Conservation (phyloP, 2,113 vertebrate genomes). For the Gymnobelideus leadbeateri region DNA sequence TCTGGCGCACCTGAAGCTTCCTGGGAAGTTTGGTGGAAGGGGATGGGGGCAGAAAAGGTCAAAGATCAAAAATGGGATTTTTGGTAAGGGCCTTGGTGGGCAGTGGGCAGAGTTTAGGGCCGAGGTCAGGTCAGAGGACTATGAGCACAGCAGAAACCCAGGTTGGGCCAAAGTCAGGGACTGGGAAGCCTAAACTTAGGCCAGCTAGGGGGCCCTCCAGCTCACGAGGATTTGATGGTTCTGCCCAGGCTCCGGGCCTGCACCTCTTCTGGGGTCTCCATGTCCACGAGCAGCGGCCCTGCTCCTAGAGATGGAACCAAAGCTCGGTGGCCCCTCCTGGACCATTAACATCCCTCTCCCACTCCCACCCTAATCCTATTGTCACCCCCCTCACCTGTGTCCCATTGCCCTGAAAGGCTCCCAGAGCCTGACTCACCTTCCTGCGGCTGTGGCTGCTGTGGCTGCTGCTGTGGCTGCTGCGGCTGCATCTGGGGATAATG, state of each 20-base stretch:
- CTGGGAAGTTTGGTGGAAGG: conserved; percentile 30
- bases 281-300: conserved; percentile 18
- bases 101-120: neutral
- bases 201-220: neutral
- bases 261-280: conserved; percentile 32
- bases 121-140: neutral
- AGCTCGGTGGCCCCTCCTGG: conserved; percentile 23
- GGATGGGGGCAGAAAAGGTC: neutral
- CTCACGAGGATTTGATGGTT: conserved; percentile 74
- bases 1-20: conserved; percentile 76
- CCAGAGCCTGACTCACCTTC: neutral
- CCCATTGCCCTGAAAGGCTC: neutral
- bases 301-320: conserved; percentile 45
- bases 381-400: neutral
- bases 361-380: neutral
- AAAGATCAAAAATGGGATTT: neutral
- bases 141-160: no score
- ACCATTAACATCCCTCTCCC: neutral
- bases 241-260: conserved; percentile 28
- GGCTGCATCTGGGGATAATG: no score
- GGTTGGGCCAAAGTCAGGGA: neutral
- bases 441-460: no score
- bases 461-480: neutral
- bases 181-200: neutral
- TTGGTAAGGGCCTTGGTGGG: no score